A percentile compares a stretch with the other conserved stretches of the same genome.
Evolutionary conservation across 2,888 invertebrate species (phyloP).

Genomic region (Erannis defoliaria): DNA sequence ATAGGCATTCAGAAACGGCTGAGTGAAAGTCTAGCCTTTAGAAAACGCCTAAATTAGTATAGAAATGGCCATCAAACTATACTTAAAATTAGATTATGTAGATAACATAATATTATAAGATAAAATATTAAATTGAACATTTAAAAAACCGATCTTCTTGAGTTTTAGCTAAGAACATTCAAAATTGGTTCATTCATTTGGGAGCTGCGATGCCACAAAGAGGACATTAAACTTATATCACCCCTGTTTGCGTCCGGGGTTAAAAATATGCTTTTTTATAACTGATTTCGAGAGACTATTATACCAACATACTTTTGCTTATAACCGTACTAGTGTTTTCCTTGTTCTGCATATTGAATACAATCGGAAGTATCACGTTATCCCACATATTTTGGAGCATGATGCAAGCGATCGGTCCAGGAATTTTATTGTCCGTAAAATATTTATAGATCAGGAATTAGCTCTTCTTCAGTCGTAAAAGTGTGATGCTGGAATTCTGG

Average conservation of each 20-base stretch:
- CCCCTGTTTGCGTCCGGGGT: too few species aligned
- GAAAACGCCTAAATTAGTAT: slow-evolving; percentile 32
- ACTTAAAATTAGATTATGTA: slow-evolving; percentile 22
- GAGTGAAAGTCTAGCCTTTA: slow-evolving; percentile 46
- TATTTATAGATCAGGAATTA: slow-evolving; percentile 25
- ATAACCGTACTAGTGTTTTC: neutral
- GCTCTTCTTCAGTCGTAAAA: slow-evolving; percentile 21
- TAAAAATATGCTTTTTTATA: too few species aligned
- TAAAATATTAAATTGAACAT: too few species aligned
- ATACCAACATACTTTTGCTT: neutral
- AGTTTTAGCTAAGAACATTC: too few species aligned
- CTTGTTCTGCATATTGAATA: neutral
- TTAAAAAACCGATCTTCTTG: too few species aligned
- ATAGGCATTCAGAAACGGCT: slow-evolving; percentile 36
- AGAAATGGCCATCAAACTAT: slow-evolving; percentile 23
- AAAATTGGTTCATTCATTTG: too few species aligned
- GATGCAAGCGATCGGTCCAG: slow-evolving; percentile 20
- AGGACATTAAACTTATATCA: too few species aligned
- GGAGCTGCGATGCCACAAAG: too few species aligned
- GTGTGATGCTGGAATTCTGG: slow-evolving; percentile 1
- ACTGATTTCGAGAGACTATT: slow-evolving; percentile 3
- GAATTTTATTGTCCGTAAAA: slow-evolving; percentile 23
- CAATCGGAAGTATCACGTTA: slow-evolving; percentile 10
- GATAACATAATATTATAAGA: too few species aligned
- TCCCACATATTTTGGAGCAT: slow-evolving; percentile 11